These are phyloP conservation scores for Griposia aprilina DNA, from an alignment of 2,888 invertebrate species.

Conservation along the genomic window DNA sequence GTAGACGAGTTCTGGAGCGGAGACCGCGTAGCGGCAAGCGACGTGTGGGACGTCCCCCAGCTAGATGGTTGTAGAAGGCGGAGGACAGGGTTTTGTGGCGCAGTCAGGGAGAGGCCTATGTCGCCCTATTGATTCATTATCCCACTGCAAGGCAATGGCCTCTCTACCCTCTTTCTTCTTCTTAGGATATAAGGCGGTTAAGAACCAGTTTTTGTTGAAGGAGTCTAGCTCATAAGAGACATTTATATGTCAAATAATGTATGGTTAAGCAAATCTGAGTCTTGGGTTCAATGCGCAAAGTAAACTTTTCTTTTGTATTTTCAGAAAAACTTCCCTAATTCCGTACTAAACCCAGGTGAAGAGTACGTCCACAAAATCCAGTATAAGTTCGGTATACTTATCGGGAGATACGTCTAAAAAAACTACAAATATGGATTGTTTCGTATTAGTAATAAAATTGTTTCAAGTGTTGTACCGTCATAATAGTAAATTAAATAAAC, in stretches of 20 bases:
- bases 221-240: not conserved
- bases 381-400: slow-evolving; percentile 93
- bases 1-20: too few relatives aligned
- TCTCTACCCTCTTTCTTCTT: not conserved
- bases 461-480: slow-evolving; percentile 20
- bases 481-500: slow-evolving; percentile 54
- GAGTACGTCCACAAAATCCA: slow-evolving; percentile 93
- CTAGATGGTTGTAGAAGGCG: too few relatives aligned
- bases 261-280: too few relatives aligned
- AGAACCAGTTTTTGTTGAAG: not conserved
- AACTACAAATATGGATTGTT: not conserved
- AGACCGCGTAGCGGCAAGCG: too few relatives aligned
- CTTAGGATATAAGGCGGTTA: not conserved
- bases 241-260: not conserved
- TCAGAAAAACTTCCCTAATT: slow-evolving; percentile 94
- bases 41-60: too few relatives aligned
- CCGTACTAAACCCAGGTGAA: slow-evolving; percentile 93
- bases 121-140: too few relatives aligned
- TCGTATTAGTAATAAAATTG: not conserved
- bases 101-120: too few relatives aligned
- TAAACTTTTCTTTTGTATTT: slow-evolving; percentile 72
- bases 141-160: too few relatives aligned
- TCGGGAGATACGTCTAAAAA: slow-evolving; percentile 83
- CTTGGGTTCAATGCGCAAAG: not conserved
- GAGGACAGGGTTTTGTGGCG: too few relatives aligned